Evolutionary conservation across 1,140 invertebrate genomes (phyloP), one percentile per base, ranked within the genome.

Genomic region (Drosophila pruinosa): DNA sequence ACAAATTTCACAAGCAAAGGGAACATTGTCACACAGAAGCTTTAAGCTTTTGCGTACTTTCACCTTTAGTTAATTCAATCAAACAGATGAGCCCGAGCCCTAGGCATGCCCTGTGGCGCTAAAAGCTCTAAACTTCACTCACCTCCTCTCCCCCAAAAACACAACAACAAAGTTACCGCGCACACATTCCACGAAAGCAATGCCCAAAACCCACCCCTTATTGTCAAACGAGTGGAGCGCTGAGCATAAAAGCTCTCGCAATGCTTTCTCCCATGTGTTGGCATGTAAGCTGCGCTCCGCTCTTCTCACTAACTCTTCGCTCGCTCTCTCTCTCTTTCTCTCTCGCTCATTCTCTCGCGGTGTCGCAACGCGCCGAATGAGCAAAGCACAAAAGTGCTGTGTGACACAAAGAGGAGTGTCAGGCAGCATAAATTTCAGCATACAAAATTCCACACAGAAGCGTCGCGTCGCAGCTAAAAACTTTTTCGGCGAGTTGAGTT

Each of bases 381-480:
- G 65, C 48, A 54, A 70, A 54, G 69, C 69, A 59, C 69, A 67
- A 64, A 41, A 48, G 48, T 64, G 58, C 58, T 67, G 56, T 73
- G 81, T 81, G 81, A 86, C 77, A 85, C 81, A 81, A 86, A 86
- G 82, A 86, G 81, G 81, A 86, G 81, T 86, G 81, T 85, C 81
- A 85, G 63, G 77, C 82, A 86, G 74, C 81, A 86, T 86, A 86
- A 86, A 86, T 86, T 86, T 85, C 77, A 83, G 80, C 80, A 85
- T 85, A 85, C 80, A 77, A 83, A 79, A 81, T 78, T 81, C 78
- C 78, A 82, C 64, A 82, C 78, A 86, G 73, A 69, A 36, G 26
- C 75, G 64, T 56, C 80, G 80, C 80, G 80, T 85, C 81, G 71
- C 72, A 75, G 81, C 58, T 62, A 86, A 71, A 72, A 62, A 52